Conservation (phyloP, 2,113 vertebrate genomes). For the Seriola quinqueradiata region DNA sequence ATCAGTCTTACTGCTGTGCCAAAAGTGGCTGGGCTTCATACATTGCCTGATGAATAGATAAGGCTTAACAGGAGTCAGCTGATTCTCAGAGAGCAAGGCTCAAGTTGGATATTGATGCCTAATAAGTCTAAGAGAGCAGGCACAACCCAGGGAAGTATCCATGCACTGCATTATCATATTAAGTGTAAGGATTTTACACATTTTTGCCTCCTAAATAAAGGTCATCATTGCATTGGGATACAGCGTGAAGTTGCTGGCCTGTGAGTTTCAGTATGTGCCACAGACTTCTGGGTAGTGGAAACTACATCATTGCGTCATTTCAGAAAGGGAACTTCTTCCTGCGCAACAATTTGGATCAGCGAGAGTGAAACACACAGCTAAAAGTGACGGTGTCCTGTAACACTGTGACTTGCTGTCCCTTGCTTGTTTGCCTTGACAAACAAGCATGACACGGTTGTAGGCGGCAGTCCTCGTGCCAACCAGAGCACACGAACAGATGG, state of each 20-base stretch:
- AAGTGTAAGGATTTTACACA: background rate
- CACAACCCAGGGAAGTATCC: background rate
- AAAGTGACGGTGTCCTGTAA: constrained; percentile 33
- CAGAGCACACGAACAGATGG: constrained; percentile 72
- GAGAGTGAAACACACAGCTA: constrained; percentile 9
- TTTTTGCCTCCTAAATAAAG: background rate
- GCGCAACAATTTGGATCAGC: constrained; percentile 43
- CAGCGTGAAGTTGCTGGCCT: background rate
- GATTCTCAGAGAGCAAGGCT: constrained; percentile 50
- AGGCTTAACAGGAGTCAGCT: constrained; percentile 64
- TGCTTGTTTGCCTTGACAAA: constrained; percentile 68
- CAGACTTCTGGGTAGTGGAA: constrained; percentile 6
- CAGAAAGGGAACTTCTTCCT: constrained; percentile 22
- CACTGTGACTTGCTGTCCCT: constrained; percentile 50
- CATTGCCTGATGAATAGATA: constrained; percentile 63
- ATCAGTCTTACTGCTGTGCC: constrained; percentile 61
- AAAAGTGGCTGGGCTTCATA: constrained; percentile 52
- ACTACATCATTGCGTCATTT: constrained; percentile 31
- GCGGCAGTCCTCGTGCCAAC: constrained; percentile 68
- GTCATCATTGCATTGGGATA: background rate
- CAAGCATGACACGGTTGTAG: constrained; percentile 67
- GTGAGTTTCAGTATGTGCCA: background rate
- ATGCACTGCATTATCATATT: background rate
- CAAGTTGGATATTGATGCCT: constrained; percentile 33
- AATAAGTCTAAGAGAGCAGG: constrained; percentile 9